These are phyloP conservation scores for Tyrophagus putrescentiae DNA, from an alignment of 1,140 invertebrate species.

Conservation along the genomic window DNA sequence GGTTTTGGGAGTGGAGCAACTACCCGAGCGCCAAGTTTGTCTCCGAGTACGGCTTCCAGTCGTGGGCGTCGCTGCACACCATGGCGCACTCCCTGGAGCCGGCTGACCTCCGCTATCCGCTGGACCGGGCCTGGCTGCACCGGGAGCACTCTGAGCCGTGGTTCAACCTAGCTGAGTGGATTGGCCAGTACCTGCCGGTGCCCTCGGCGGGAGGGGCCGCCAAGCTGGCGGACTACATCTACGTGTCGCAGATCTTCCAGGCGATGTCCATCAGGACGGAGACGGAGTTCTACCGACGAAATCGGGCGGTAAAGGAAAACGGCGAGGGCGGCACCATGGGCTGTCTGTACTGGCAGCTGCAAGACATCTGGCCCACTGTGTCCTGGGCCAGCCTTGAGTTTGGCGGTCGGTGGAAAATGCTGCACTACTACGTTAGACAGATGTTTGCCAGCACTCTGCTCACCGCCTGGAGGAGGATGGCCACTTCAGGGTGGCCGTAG, in stretches of 20 bases:
- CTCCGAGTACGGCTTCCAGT: constrained; percentile 91
- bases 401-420: constrained; percentile 68
- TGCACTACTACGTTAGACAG: constrained; percentile 71
- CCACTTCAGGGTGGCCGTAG: constrained; percentile 17
- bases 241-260: constrained; percentile 53
- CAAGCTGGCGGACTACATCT: constrained; percentile 25
- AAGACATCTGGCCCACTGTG: constrained; percentile 94
- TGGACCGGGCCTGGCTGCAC: constrained; percentile 49
- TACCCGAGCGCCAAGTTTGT: constrained; percentile 70
- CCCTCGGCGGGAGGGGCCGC: constrained; percentile 25
- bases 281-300: constrained; percentile 70
- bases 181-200: not conserved
- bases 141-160: constrained; percentile 66
- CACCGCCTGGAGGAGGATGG: constrained; percentile 36
- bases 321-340: constrained; percentile 69
- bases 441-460: constrained; percentile 62
- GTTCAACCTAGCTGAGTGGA: not conserved
- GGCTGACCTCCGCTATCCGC: constrained; percentile 44
- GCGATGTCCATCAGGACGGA: constrained; percentile 67
- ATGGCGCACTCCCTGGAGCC: constrained; percentile 39
- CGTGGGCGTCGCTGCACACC: constrained; percentile 53
- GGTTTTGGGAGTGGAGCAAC: constrained; percentile 61
- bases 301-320: constrained; percentile 30
- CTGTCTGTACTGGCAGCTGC: constrained; percentile 95
- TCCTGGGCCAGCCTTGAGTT: constrained; percentile 90